phyloP scores from a whole-genome alignment of 2,888 invertebrate genomes.

The Dolichomitus sp. region DNA sequence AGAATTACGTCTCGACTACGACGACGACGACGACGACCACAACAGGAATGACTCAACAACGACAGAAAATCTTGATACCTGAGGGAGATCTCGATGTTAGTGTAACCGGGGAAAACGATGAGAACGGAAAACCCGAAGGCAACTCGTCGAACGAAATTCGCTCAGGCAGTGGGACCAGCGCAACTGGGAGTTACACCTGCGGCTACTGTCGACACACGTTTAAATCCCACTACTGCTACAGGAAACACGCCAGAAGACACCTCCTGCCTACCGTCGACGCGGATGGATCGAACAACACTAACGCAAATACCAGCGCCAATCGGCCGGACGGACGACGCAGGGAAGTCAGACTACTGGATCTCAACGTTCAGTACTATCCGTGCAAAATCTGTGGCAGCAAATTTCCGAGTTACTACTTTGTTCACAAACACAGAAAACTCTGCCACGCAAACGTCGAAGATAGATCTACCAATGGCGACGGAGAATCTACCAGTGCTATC shows the following conservation, averaged over 20 bases:
- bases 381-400: slow-evolving; percentile 97
- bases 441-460: slow-evolving; percentile 90
- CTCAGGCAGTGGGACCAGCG: slow-evolving; percentile 81
- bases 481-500: slow-evolving; percentile 46
- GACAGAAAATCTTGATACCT: slow-evolving; percentile 42
- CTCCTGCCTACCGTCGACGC: slow-evolving; percentile 75
- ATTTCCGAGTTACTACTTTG: slow-evolving; percentile 97
- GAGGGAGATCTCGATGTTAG: slow-evolving; percentile 67
- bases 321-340: slow-evolving; percentile 83
- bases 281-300: slow-evolving; percentile 59
- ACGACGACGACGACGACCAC: slow-evolving; percentile 27
- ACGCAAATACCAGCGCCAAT: slow-evolving; percentile 31
- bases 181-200: slow-evolving; percentile 88
- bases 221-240: slow-evolving; percentile 95
- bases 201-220: slow-evolving; percentile 93
- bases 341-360: slow-evolving; percentile 90
- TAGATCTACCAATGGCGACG: slow-evolving; percentile 51
- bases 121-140: slow-evolving; percentile 79
- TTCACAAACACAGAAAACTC: slow-evolving; percentile 95
- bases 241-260: slow-evolving; percentile 90
- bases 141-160: slow-evolving; percentile 42
- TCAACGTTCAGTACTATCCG: slow-evolving; percentile 96
- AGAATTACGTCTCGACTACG: slow-evolving; percentile 88
- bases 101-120: slow-evolving; percentile 76
- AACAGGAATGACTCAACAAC: slow-evolving; percentile 31